Percentiles rank a stretch among this genome's conserved stretches.
Conservation (phyloP, 2,888 invertebrate genomes). For the Endotricha flammealis region DNA sequence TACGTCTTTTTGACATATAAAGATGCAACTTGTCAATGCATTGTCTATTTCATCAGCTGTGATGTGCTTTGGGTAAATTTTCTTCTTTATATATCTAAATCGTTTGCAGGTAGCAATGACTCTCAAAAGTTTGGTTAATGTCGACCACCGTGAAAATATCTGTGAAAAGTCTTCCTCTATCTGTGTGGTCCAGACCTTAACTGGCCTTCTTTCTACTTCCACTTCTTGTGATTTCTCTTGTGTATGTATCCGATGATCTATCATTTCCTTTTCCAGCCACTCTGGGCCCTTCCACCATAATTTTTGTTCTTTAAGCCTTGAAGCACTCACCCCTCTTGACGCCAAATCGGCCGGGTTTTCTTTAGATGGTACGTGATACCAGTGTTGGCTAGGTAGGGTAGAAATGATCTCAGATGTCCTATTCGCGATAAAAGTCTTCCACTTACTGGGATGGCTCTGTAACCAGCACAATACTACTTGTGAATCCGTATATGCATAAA, state of each 20-base stretch:
- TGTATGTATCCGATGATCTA: neutral
- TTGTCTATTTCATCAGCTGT: neutral
- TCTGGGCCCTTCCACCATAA: conserved; percentile 7
- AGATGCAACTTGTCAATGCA: conserved; percentile 1
- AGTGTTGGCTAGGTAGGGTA: conserved; percentile 1
- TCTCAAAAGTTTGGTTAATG: conserved; percentile 6
- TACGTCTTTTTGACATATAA: conserved; percentile 5
- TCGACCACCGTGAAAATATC: too few relatives aligned
- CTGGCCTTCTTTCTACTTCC: conserved; percentile 1
- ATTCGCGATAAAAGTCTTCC: conserved; percentile 12
- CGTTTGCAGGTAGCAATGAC: conserved; percentile 14
- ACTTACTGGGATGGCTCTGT: conserved; percentile 5
- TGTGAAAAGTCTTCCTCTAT: neutral
- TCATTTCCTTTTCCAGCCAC: neutral
- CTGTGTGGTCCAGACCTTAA: conserved; percentile 1
- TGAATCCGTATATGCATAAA: conserved; percentile 21
- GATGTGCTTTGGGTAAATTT: neutral
- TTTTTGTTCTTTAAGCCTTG: neutral
- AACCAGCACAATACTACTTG: conserved; percentile 20
- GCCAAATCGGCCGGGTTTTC: conserved; percentile 26
- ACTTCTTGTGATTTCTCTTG: conserved; percentile 4
- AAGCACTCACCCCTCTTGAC: conserved; percentile 17
- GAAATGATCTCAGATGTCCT: conserved; percentile 12
- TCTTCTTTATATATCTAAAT: conserved; percentile 7
- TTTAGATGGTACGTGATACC: conserved; percentile 6